Percentiles rank a stretch among this genome's conserved stretches.
phyloP scores from a whole-genome alignment of 2,797 vertebrate genomes.

The Telmatherina bonti region DNA sequence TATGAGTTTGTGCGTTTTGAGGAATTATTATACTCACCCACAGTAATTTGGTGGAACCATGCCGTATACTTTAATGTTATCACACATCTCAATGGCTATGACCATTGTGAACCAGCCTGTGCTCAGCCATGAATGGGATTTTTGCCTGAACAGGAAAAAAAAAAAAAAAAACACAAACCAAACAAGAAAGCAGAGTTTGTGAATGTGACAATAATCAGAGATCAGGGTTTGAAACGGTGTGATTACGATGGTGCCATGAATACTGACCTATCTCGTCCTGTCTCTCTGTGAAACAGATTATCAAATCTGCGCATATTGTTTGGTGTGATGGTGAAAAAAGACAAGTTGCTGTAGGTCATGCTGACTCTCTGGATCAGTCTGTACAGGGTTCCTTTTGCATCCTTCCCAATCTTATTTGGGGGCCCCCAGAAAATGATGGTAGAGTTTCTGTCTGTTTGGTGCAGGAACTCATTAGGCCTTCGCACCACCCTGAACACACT shows the following conservation, averaged over 20 bases:
- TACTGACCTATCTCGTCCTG: constrained; percentile 92
- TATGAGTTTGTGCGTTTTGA: neutral
- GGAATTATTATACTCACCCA: constrained; percentile 80
- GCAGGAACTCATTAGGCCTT: constrained; percentile 90
- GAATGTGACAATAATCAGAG: neutral
- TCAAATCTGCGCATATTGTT: constrained; percentile 95
- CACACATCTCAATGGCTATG: constrained; percentile 93
- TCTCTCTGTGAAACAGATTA: constrained; percentile 91
- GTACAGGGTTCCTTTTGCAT: constrained; percentile 86
- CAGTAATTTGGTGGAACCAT: constrained; percentile 96
- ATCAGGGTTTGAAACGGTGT: neutral
- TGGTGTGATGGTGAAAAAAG: constrained; percentile 86
- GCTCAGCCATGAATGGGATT: constrained; percentile 96
- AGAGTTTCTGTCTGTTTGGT: constrained; percentile 79
- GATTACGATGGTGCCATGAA: constrained; percentile 15
- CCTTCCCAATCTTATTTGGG: constrained; percentile 89
- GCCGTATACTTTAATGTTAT: constrained; percentile 93
- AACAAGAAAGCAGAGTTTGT: neutral
- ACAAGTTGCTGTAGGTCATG: constrained; percentile 86
- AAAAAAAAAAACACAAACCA: neutral
- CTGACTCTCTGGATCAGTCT: constrained; percentile 91
- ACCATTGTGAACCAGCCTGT: constrained; percentile 99
- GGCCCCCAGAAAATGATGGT: constrained; percentile 96
- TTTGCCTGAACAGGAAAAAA: constrained; percentile 82
- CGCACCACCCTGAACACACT: constrained; percentile 93